A percentile compares a stretch with the other conserved stretches of the same genome.
phyloP scores from a whole-genome alignment of 2,888 invertebrate species.

The Nemotelus pantherinus region DNA sequence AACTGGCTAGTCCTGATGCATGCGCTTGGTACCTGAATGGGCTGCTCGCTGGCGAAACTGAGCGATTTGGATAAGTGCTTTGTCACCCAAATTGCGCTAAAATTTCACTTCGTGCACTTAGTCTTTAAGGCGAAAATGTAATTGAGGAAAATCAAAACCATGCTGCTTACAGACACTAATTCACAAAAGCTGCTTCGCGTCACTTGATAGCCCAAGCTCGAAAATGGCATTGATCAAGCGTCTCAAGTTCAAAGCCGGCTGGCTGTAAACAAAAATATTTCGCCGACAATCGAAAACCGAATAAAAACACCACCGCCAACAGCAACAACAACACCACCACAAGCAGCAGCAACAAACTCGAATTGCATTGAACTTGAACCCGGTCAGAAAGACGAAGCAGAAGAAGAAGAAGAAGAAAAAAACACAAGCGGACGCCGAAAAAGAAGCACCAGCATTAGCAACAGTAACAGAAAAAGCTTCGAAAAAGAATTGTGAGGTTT shows the following conservation, averaged over 20 bases:
- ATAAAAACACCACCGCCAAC: no score
- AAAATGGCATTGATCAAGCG: not conserved
- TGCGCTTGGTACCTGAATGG: no score
- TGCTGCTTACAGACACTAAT: no score
- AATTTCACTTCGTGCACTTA: no score
- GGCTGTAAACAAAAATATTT: not conserved
- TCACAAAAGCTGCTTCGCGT: not conserved
- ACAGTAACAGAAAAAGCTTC: not conserved
- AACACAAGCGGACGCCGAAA: not conserved
- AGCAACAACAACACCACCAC: no score
- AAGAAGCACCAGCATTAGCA: not conserved
- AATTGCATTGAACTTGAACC: constrained; percentile 12
- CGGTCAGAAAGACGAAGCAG: not conserved
- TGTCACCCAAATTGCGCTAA: no score
- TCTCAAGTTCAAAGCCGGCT: constrained; percentile 15
- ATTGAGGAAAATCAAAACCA: no score
- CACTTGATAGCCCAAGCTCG: not conserved
- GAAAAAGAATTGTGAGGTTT: not conserved
- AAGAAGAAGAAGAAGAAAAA: not conserved
- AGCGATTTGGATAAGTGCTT: no score
- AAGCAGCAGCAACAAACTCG: not conserved
- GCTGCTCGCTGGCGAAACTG: no score
- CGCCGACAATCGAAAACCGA: no score
- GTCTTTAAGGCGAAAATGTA: no score
- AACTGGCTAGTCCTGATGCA: no score